These are phyloP conservation scores for Nyctereutes procyonoides DNA, from an alignment of 2,113 vertebrate genomes.

Conservation along the genomic window DNA sequence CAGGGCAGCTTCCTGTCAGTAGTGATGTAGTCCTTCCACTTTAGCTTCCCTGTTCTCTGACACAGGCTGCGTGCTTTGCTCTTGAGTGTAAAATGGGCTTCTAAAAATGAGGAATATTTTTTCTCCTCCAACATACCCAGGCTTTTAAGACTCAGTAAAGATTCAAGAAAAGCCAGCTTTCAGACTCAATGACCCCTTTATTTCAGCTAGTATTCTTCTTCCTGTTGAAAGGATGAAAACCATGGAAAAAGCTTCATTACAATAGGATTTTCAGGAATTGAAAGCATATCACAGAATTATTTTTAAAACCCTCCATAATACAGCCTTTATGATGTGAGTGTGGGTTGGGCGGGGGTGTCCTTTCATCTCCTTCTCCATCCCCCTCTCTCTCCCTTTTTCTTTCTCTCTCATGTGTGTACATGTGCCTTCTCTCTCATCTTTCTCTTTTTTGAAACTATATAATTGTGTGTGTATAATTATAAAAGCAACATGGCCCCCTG, in stretches of 20 bases:
- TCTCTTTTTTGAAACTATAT: background rate
- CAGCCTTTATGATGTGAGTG: background rate
- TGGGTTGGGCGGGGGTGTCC: background rate
- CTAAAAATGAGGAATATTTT: background rate
- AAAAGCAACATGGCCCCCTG: background rate
- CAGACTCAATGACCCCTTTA: background rate
- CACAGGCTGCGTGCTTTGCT: background rate
- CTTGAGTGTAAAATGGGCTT: background rate
- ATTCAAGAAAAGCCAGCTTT: background rate
- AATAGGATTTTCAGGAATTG: background rate
- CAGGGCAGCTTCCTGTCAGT: background rate
- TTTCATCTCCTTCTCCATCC: no score
- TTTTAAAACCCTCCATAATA: background rate
- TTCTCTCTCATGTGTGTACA: background rate
- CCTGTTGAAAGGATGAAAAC: background rate
- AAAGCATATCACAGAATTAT: background rate
- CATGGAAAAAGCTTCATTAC: background rate
- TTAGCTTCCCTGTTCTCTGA: background rate
- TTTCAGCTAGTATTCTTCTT: background rate
- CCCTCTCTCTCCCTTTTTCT: fast-evolving
- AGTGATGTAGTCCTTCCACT: background rate
- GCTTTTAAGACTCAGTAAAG: background rate
- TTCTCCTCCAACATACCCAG: background rate
- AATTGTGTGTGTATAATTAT: background rate
- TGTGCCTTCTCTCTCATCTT: background rate